A percentile compares a stretch with the other conserved stretches of the same genome.
Conservation (phyloP, 2,113 vertebrate species). For the Struthidea cinerea region DNA sequence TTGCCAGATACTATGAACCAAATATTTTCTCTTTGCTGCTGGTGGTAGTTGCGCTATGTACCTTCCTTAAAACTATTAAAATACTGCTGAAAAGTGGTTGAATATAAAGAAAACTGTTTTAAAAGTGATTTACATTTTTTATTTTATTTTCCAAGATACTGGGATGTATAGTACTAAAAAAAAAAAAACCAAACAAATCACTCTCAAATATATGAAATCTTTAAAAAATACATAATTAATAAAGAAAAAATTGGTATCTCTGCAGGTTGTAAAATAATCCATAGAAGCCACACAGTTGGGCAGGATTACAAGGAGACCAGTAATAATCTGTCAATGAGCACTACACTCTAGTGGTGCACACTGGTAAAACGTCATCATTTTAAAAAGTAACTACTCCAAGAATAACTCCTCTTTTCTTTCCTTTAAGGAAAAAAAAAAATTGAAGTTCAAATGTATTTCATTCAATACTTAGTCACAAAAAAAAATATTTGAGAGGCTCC, state of each 20-base stretch:
- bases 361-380: neutral
- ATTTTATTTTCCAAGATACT: neutral
- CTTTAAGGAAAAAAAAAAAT: neutral
- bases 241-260: neutral
- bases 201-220: neutral
- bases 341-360: slow-evolving; percentile 31
- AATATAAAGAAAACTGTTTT: neutral
- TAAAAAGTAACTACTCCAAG: neutral
- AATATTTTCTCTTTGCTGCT: neutral
- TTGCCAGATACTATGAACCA: neutral
- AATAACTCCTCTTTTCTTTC: neutral
- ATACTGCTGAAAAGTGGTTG: neutral
- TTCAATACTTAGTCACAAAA: neutral
- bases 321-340: neutral
- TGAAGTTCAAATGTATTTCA: neutral
- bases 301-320: neutral
- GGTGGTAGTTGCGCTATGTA: rapidly evolving
- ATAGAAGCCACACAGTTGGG: neutral
- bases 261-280: neutral
- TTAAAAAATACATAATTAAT: neutral
- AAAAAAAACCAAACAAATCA: rapidly evolving
- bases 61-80: neutral
- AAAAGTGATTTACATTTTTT: neutral
- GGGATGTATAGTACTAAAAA: neutral
- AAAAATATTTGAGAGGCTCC: neutral